Base-by-base conservation (phyloP, 2,888 invertebrate genomes). In the Iphiclides podalirius region DNA sequence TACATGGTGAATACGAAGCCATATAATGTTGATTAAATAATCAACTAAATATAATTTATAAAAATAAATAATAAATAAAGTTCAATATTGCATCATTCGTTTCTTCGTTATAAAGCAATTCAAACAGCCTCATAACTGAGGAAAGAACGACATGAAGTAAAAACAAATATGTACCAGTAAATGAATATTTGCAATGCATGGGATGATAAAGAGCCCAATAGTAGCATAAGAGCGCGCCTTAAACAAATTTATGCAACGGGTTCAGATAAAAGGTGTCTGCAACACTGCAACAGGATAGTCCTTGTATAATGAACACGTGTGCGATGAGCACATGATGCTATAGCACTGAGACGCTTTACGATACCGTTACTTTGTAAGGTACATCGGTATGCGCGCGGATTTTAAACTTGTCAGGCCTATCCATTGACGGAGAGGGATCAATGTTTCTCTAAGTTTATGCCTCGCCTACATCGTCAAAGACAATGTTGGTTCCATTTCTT, bases 301-400 rank as follows among this genome's bases (percentile, higher is more conserved):
- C n/a, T n/a, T 45, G 41, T 40, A 50, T 50, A 50, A 49, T 26
- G 43, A 43, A 42, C 38, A 43, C 36, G 43, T 49, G 48, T 47
- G 1, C 37, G 36, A 17, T 36, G 13, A 26, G 8, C 26, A 20
- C 20, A 6, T 20, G 20, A 4, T 9, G 2, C 28, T 8, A 28
- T 9, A 9, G 4, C 35, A 17, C 38, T n/a, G n/a, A 33, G 20
- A 3, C 20, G 20, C 41, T 37, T 16, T 35, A 49, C 26, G 35
- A 44, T 50, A 39, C 50, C 39, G 50, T 44, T 50, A 44, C 26
- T 39, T 9, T 13, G 11, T 38, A 6, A 20, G 6, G 8, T 16
- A 42, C 36, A 31, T n/a, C n/a, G 6, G 17, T 26, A 38, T 50
- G 44, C 12, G 23, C 15, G 44, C 44, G 35, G 28, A 50, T 50